A percentile compares a stretch with the other conserved stretches of the same genome.
These are phyloP conservation scores for Pheosia gnoma DNA, from an alignment of 2,888 invertebrate species.

Conservation along the genomic window DNA sequence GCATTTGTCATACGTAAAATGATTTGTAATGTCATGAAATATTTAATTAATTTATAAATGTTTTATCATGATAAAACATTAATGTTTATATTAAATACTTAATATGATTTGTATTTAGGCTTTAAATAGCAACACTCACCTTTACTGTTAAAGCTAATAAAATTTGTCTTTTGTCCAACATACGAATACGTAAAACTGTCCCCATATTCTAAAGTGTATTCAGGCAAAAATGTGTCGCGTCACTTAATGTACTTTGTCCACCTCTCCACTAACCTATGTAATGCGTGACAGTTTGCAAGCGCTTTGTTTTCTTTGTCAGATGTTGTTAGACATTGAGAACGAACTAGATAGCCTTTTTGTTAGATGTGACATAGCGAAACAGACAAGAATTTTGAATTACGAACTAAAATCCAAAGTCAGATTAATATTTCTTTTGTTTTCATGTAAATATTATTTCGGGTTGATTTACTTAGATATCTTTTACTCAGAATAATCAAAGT, in stretches of 20 bases:
- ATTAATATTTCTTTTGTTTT: neutral
- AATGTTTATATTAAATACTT: too few species aligned
- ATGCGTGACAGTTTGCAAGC: slow-evolving; percentile 30
- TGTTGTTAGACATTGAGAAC: neutral
- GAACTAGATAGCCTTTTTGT: slow-evolving; percentile 2
- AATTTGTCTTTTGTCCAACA: slow-evolving; percentile 1
- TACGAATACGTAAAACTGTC: slow-evolving; percentile 15
- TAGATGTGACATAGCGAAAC: neutral
- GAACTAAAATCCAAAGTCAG: neutral
- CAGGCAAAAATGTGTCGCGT: slow-evolving; percentile 56
- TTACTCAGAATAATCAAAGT: too few species aligned
- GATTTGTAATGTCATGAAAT: too few species aligned
- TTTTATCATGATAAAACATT: too few species aligned
- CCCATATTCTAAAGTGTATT: slow-evolving; percentile 29
- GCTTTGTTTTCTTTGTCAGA: slow-evolving; percentile 17
- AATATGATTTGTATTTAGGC: neutral
- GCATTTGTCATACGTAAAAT: too few species aligned
- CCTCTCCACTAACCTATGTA: slow-evolving; percentile 17
- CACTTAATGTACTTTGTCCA: slow-evolving; percentile 54
- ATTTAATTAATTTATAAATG: too few species aligned
- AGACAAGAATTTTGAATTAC: neutral
- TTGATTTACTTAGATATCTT: too few species aligned
- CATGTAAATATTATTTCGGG: neutral
- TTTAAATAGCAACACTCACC: neutral
- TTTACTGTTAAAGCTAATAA: neutral